Percentiles rank a stretch among this genome's conserved stretches.
Evolutionary conservation across 92 coral and sea anemone genomes (phyloP).

Genomic region (Montipora capitata): DNA sequence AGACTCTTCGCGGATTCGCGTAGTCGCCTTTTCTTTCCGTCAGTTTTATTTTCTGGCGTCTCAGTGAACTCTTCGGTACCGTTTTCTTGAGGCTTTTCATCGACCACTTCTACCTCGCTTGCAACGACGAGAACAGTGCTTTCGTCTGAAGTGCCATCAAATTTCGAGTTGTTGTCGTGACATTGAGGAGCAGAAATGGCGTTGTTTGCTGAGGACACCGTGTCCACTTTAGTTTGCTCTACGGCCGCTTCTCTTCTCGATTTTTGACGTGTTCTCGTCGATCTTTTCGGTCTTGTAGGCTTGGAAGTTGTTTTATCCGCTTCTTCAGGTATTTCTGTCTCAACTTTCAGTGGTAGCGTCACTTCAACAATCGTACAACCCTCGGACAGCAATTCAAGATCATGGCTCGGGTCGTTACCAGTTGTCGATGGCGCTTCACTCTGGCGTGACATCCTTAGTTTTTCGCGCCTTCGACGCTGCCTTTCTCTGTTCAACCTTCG

Average conservation of each 20-base stretch:
- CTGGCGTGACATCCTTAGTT: slow-evolving; percentile 98
- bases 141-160: slow-evolving; percentile 83
- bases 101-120: slow-evolving; percentile 93
- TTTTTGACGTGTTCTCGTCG: slow-evolving; percentile 66
- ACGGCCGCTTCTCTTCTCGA: slow-evolving; percentile 33
- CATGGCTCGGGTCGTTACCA: slow-evolving; percentile 77
- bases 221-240: slow-evolving; percentile 54
- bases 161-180: slow-evolving; percentile 86
- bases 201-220: slow-evolving; percentile 75
- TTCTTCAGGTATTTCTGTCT: slow-evolving; percentile 66
- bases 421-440: slow-evolving; percentile 90
- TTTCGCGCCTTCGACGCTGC: slow-evolving; percentile 97
- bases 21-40: slow-evolving; percentile 67
- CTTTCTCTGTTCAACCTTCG: slow-evolving; percentile 97
- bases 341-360: slow-evolving; percentile 66
- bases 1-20: slow-evolving; percentile 70
- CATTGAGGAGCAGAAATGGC: slow-evolving; percentile 85
- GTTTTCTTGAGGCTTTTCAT: slow-evolving; percentile 88
- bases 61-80: slow-evolving; percentile 73
- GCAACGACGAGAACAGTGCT: slow-evolving; percentile 89
- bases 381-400: slow-evolving; percentile 68
- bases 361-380: slow-evolving; percentile 59
- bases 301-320: slow-evolving; percentile 31
- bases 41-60: slow-evolving; percentile 59
- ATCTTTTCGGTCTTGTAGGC: slow-evolving; percentile 63